These are phyloP conservation scores for Amblyraja radiata DNA, from an alignment of 2,797 vertebrate species.

Conservation along the genomic window DNA sequence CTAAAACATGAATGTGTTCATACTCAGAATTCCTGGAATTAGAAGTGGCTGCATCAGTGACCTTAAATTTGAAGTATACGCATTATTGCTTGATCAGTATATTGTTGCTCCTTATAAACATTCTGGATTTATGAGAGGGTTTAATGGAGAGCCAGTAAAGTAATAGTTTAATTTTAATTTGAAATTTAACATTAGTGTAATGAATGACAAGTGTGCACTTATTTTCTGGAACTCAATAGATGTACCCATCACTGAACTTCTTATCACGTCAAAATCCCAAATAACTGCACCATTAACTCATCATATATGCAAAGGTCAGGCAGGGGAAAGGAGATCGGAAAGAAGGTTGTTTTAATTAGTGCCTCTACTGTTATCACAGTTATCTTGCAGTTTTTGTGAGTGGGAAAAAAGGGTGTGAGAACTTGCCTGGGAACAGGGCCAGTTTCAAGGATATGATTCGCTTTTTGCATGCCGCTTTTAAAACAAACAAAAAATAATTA, in stretches of 20 bases:
- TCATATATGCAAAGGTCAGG: background rate
- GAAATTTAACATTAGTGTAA: background rate
- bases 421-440: too few species aligned
- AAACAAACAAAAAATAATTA: too few species aligned
- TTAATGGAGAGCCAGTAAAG: background rate
- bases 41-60: background rate
- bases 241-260: background rate
- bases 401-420: too few species aligned
- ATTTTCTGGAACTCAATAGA: background rate
- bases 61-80: background rate
- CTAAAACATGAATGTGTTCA: background rate
- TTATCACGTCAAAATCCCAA: background rate
- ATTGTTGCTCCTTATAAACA: background rate
- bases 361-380: background rate
- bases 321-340: background rate
- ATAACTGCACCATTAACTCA: background rate
- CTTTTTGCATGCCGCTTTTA: too few species aligned
- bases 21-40: background rate
- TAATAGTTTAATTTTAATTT: background rate
- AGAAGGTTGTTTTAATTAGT: background rate
- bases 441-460: too few species aligned
- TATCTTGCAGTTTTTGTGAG: background rate
- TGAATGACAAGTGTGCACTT: background rate
- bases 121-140: background rate
- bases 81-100: background rate